Evolutionary conservation across 2,113 vertebrate species (phyloP), one percentile per base, ranked within the genome.

Genomic region (Oreochromis aureus): DNA sequence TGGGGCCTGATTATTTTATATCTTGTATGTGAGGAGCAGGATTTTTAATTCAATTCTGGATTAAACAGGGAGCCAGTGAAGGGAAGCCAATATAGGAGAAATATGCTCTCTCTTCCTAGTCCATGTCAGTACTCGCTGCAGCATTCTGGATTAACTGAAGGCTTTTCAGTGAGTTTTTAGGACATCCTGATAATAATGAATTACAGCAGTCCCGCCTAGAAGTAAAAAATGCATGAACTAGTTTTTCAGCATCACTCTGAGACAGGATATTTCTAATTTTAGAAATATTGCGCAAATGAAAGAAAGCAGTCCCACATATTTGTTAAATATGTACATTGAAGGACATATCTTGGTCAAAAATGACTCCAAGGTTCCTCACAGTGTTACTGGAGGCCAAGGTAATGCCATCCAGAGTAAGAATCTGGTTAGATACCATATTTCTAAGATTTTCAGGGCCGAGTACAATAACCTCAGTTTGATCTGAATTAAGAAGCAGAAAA

Each of bases 341-440:
- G 19, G 51, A 54, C 19, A 54, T 6, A 10, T 2, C 51, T 19
- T n/a, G 51, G 51, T 54, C 0, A 0, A 54, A n/a, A 54, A 54
- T n/a, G 1, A 54, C 9, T 54, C 51, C 51, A 54, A n/a, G 10
- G 19, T 54, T 5, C 19, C 2, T 53, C 51, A 3, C 51, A 53
- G 51, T 1, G 51, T n/a, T n/a, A 53, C 18, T 53, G 51, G 48
- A 53, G 18, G 18, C 18, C 48, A 53, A 53, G 18, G 48, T 53
- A 19, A 53, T 53, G 18, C 4, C 51, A 53, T 53, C 5, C 18
- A 53, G 18, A 53, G 18, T 53, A n/a, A n/a, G 18, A n/a, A 53
- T 53, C 18, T 53, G 8, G 8, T n/a, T 53, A 53, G 19, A n/a
- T 0, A n/a, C 19, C 0, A 54, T n/a, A 54, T 54, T 54, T 54